Percentiles rank a stretch among this genome's conserved stretches.
Conservation (phyloP, 2,113 vertebrate genomes). For the Tichodroma muraria region DNA sequence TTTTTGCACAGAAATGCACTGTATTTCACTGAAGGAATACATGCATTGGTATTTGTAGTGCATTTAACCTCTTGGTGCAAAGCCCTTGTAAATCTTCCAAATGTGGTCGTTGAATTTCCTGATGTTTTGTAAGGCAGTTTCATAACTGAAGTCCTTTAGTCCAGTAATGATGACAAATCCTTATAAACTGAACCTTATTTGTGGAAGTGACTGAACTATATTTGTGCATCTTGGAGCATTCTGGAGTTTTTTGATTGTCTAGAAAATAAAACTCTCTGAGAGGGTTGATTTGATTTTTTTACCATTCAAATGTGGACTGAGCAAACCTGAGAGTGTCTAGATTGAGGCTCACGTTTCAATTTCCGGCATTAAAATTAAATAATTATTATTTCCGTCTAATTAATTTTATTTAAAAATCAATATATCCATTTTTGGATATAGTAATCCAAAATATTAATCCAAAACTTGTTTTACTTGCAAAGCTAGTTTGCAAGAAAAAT, state of each 20-base stretch:
- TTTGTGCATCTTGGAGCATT: slow-evolving; percentile 36
- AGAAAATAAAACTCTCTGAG: slow-evolving; percentile 51
- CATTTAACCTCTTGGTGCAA: slow-evolving; percentile 16
- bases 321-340: neutral
- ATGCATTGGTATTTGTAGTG: neutral
- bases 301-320: neutral
- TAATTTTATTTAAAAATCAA: neutral
- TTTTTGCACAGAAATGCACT: neutral
- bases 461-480: too few species aligned
- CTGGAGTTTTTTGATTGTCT: slow-evolving; percentile 36
- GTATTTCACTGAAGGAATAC: neutral
- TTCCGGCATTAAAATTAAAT: neutral
- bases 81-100: slow-evolving; percentile 14
- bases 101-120: neutral
- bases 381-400: neutral
- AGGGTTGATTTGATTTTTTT: slow-evolving; percentile 25
- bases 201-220: slow-evolving; percentile 9
- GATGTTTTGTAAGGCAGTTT: slow-evolving; percentile 53
- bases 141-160: slow-evolving; percentile 35
- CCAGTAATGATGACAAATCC: neutral
- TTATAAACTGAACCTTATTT: neutral
- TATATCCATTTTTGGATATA: neutral
- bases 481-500: neutral
- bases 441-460: too few species aligned
- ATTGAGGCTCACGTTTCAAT: neutral